phyloP scores from a whole-genome alignment of 2,888 invertebrate genomes.

The Eilema caniola region DNA sequence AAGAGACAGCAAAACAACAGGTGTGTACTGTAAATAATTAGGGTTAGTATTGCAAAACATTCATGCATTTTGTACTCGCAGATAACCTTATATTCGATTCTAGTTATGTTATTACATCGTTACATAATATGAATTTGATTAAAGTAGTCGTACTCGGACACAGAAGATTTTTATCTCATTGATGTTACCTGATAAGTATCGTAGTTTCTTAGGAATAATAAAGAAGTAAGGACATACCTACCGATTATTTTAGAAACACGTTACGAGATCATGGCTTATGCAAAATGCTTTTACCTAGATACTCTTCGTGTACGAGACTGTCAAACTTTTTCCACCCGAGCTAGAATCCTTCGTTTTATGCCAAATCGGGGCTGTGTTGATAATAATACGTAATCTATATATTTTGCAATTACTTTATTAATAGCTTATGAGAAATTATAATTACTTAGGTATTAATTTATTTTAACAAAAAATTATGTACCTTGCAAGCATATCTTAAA shows the following conservation, averaged over 20 bases:
- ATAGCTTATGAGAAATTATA: too few species aligned
- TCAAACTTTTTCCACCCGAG: too few species aligned
- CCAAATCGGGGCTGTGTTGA: too few species aligned
- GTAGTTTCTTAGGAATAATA: background rate
- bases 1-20: constrained; percentile 54
- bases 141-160: background rate
- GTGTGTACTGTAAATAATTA: constrained; percentile 52
- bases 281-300: too few species aligned
- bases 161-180: background rate
- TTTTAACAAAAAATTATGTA: too few species aligned
- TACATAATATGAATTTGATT: background rate
- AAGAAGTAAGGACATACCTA: background rate
- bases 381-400: too few species aligned
- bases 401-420: too few species aligned
- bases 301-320: background rate
- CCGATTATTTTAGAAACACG: background rate
- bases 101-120: background rate
- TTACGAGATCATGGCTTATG: background rate
- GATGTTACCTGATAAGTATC: too few species aligned
- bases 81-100: background rate
- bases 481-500: too few species aligned
- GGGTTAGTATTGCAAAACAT: constrained; percentile 42
- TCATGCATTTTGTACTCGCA: background rate
- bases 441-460: too few species aligned
- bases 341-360: too few species aligned